phyloP scores from a whole-genome alignment of 1,140 invertebrate species.

The Probaryconus sp. region DNA sequence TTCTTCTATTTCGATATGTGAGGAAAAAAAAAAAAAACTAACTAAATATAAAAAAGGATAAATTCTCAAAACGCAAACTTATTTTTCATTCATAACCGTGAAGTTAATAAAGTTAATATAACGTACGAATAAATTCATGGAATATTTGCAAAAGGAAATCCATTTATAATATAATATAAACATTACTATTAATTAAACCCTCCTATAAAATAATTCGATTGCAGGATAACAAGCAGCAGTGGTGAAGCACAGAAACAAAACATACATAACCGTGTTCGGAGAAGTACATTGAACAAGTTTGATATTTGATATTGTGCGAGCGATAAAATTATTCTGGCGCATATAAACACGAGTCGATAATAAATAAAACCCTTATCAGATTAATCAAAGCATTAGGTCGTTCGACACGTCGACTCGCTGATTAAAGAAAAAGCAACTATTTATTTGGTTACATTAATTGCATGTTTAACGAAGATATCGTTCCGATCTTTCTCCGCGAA shows the following conservation, averaged over 20 bases:
- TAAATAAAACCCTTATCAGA: conserved; percentile 54
- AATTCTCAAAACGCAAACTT: too few species aligned
- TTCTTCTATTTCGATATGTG: background rate
- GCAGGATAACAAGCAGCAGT: conserved; percentile 13
- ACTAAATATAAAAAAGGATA: too few species aligned
- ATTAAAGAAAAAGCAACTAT: conserved; percentile 55
- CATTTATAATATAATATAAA: conserved; percentile 30
- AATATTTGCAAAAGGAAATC: background rate
- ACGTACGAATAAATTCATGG: too few species aligned
- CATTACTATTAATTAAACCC: conserved; percentile 40
- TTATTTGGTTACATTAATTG: conserved; percentile 59
- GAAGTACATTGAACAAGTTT: conserved; percentile 43
- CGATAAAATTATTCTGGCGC: conserved; percentile 49
- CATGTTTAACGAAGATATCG: conserved; percentile 59
- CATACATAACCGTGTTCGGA: conserved; percentile 27
- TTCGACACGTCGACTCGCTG: conserved; percentile 52
- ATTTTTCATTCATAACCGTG: too few species aligned
- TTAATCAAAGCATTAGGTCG: conserved; percentile 54
- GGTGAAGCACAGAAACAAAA: conserved; percentile 29
- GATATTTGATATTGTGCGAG: conserved; percentile 58
- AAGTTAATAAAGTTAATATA: too few species aligned
- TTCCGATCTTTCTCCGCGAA: conserved; percentile 43
- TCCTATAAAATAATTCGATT: conserved; percentile 24
- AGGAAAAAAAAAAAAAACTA: too few species aligned
- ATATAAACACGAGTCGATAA: conserved; percentile 41